phyloP scores from a whole-genome alignment of 2,797 vertebrate species.

The Notamacropus eugenii region DNA sequence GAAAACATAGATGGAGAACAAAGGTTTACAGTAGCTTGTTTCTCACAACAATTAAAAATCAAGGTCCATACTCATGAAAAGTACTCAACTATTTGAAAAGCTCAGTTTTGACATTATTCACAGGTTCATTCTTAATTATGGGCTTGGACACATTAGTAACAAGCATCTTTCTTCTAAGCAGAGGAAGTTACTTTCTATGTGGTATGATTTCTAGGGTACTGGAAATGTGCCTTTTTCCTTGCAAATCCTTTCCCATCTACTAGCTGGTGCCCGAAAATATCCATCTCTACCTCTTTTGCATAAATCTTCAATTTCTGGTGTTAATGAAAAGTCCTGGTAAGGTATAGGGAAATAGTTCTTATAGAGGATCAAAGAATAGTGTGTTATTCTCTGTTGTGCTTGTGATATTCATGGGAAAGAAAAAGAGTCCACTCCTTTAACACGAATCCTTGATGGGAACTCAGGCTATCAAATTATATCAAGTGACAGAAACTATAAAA shows the following conservation, averaged over 20 bases:
- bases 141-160: neutral
- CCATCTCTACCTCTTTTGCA: neutral
- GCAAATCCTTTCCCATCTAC: neutral
- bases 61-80: neutral
- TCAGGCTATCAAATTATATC: neutral
- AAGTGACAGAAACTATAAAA: neutral
- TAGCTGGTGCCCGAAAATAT: neutral
- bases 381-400: neutral
- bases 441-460: neutral
- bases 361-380: neutral
- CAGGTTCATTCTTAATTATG: neutral
- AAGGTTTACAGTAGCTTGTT: neutral
- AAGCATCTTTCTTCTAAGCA: neutral
- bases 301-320: neutral
- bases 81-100: neutral
- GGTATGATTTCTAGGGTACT: neutral
- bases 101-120: neutral
- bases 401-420: neutral
- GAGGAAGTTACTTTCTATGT: neutral
- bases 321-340: neutral
- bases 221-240: neutral
- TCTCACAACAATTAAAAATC: neutral
- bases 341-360: neutral
- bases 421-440: neutral
- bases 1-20: neutral